A percentile compares a stretch with the other conserved stretches of the same genome.
Conservation (phyloP, 2,797 vertebrate species). For the Melanotaenia parkinsoni region DNA sequence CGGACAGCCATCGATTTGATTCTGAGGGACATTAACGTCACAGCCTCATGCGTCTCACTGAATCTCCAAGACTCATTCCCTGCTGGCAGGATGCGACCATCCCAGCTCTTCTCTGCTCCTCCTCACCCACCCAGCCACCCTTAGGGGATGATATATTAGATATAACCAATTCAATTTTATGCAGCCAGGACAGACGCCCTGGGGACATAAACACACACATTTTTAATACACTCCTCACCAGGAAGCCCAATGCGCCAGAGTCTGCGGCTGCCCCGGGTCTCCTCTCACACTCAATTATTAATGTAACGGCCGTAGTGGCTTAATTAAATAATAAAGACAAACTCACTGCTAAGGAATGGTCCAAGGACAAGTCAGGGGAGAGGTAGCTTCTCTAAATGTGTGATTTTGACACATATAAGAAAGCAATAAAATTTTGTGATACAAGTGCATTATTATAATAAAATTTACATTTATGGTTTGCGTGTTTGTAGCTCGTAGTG, state of each 20-base stretch:
- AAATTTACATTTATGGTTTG: slow-evolving; percentile 30
- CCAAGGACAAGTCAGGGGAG: slow-evolving; percentile 75
- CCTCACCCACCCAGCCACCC: slow-evolving; percentile 69
- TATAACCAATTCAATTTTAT: slow-evolving; percentile 89
- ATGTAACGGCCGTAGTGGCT: slow-evolving; percentile 84
- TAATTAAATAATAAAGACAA: slow-evolving; percentile 89
- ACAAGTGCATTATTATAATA: slow-evolving; percentile 27
- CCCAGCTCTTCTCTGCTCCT: slow-evolving; percentile 56
- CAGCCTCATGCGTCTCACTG: slow-evolving; percentile 78
- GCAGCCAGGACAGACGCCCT: slow-evolving; percentile 85
- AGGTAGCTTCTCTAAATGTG: slow-evolving; percentile 59
- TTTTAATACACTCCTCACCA: slow-evolving; percentile 88
- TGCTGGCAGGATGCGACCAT: slow-evolving; percentile 82
- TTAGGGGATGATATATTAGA: slow-evolving; percentile 88
- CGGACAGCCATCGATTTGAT: slow-evolving; percentile 85
- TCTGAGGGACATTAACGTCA: slow-evolving; percentile 85
- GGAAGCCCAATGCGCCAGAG: slow-evolving; percentile 79
- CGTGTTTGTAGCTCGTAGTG: slow-evolving; percentile 11
- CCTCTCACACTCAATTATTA: slow-evolving; percentile 88
- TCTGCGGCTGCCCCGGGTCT: slow-evolving; percentile 80
- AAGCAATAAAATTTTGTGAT: slow-evolving; percentile 46
- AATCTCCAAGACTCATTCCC: slow-evolving; percentile 77
- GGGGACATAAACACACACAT: slow-evolving; percentile 88
- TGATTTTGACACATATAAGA: slow-evolving; percentile 47
- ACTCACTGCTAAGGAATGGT: slow-evolving; percentile 82